Base-by-base conservation (phyloP, 1,140 invertebrate species). In the Pseudomyrmex concolor region DNA sequence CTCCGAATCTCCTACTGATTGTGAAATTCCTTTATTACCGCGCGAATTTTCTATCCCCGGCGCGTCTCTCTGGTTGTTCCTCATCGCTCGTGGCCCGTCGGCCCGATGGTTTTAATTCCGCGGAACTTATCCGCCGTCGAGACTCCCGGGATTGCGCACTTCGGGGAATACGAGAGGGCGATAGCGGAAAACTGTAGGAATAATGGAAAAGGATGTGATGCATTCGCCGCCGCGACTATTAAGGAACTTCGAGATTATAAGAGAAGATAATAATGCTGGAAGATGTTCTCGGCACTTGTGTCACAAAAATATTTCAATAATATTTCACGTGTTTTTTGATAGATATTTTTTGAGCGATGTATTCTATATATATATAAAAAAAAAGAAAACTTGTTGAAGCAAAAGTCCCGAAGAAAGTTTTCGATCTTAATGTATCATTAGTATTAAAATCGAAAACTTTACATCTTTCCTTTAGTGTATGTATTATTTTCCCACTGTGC, bases 31-130 rank as follows among this genome's bases (percentile, higher is more conserved):
- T 78, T 34, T 12, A 43, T n/a, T 67, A 34, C 34, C 22, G 51
- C 62, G 51, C 10, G 45, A 77, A 57, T 17, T 59, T 72, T 34
- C 10, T 43, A 10, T 25, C 15, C 48, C 51, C 34, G 34, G 12
- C 51, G 34, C 50, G 34, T 34, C 34, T 22, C n/a, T 22, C n/a
- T 10, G 51, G 45, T 12, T 66, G 59, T 60, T 66, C 48, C 82
- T 67, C 81, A 34, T 83, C 50, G 62, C 19, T 43, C 2, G 22
- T 12, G 34, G 9, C 15, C 13, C 54, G 57, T 17, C 57, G 50
- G 66, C 55, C 34, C 60, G 63, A 34, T 19, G 63, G 15, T 83
- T 83, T 83, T 83, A 77, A 83, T 83, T 78, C 15, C 82, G 73
- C 55, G 22, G 63, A 77, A 83, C 17, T 34, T 67, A 77, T 67